Evolutionary conservation across 2,888 invertebrate genomes (phyloP), one percentile per base, ranked within the genome.

Genomic region (Eristalinus aeneus): DNA sequence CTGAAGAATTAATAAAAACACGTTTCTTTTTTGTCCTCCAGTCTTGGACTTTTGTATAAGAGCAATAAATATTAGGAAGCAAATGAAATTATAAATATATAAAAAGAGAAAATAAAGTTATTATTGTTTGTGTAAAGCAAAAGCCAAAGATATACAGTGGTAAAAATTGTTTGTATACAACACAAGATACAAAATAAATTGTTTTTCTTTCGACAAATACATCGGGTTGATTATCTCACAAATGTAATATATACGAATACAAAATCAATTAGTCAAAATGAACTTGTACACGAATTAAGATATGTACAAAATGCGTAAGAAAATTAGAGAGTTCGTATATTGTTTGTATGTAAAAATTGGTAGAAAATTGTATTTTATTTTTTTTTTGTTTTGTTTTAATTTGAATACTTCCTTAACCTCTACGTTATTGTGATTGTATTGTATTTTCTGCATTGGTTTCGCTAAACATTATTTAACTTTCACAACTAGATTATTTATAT

Each of bases 341-440:
- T 77, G 46, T 63, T 71, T 69, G 60, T 61, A 73, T 81, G 76
- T 82, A 82, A 65, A 82, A 77, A 77, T 82, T 82, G 77, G 82
- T 82, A 82, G 77, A 82, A 82, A 82, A 82, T 71, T 81, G 75
- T 11, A 71, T 56, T 56, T 20, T 75, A 27, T 39, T 68, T 76
- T 60, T 31, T 61, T 54, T 16, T 56, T 22, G 9, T 12, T 56
- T 46, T n/a, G 4, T 46, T 53, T 61, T 68, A 76, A 77, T 63
- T 77, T 77, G 68, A 77, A 56, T 77, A 82, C 69, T 74, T 54
- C 54, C 82, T 77, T 82, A 82, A 71, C 72, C 39, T 23, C 81
- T 82, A 82, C 61, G 61, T 82, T 82, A 82, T 82, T 82, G 82
- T 77, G 67, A 82, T 77, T 82, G 82, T 77, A 82, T 77, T 82